phyloP scores from a whole-genome alignment of 2,888 invertebrate genomes.

The Rotaria magnacalcarata region DNA sequence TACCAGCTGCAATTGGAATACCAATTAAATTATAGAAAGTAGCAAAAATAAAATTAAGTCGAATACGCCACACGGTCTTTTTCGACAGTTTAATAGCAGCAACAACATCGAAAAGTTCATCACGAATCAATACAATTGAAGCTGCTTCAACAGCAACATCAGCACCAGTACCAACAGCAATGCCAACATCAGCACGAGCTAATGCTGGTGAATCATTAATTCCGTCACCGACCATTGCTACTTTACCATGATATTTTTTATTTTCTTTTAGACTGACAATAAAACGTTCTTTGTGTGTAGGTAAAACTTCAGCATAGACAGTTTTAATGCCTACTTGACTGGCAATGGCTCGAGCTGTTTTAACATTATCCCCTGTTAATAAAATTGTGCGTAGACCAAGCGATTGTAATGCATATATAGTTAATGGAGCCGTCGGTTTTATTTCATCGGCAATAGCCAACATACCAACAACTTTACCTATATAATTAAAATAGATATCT shows the following conservation, averaged over 20 bases:
- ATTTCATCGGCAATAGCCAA: constrained; percentile 89
- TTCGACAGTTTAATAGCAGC: constrained; percentile 85
- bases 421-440: constrained; percentile 91
- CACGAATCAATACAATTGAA: constrained; percentile 91
- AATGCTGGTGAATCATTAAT: constrained; percentile 96
- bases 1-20: constrained; percentile 90
- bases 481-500: neutral
- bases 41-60: constrained; percentile 90
- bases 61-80: constrained; percentile 77
- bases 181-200: constrained; percentile 94
- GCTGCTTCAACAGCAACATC: constrained; percentile 98
- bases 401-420: constrained; percentile 76
- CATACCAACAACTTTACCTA: constrained; percentile 69
- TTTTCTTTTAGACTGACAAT: constrained; percentile 69
- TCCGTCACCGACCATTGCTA: constrained; percentile 98
- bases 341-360: constrained; percentile 88
- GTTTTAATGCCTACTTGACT: constrained; percentile 85
- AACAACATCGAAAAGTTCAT: constrained; percentile 89
- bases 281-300: constrained; percentile 82
- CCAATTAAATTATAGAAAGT: constrained; percentile 90
- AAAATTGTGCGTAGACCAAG: constrained; percentile 91
- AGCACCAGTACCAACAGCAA: constrained; percentile 93
- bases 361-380: constrained; percentile 90
- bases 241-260: constrained; percentile 61
- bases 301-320: constrained; percentile 94